Percentiles rank a stretch among this genome's conserved stretches.
Conservation (phyloP, 2,888 invertebrate species). For the Petrolisthes cinctipes region DNA sequence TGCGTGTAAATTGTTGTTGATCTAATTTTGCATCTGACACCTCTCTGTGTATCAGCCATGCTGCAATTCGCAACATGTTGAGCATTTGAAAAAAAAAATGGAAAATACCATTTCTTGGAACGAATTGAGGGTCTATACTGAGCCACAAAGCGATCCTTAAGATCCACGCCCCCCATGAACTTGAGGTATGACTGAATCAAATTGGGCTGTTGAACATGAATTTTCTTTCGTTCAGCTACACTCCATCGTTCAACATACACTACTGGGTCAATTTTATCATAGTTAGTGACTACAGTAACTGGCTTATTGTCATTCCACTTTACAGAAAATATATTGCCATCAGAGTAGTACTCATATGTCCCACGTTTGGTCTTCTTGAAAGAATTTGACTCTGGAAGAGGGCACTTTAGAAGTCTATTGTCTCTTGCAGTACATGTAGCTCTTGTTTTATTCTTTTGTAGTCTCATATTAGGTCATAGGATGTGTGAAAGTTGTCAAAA, state of each 20-base stretch:
- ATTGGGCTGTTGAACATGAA: no score
- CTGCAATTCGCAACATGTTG: conserved; percentile 19
- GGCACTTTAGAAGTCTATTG: no score
- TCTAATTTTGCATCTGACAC: conserved; percentile 22
- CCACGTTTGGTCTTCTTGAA: no score
- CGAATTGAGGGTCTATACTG: conserved; percentile 3
- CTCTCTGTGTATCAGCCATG: conserved; percentile 6
- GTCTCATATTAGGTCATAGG: conserved; percentile 9
- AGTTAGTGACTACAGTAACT: no score
- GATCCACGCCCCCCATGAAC: conserved; percentile 17
- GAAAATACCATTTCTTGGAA: conserved; percentile 15
- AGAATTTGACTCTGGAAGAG: no score
- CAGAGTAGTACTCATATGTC: no score
- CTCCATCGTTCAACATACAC: no score
- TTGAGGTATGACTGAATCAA: neutral
- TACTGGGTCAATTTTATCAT: no score
- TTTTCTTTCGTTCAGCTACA: no score
- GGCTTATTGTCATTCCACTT: no score
- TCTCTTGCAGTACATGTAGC: conserved; percentile 10
- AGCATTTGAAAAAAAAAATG: conserved; percentile 11
- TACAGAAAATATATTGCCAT: no score
- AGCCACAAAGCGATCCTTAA: no score
- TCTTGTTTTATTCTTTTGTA: conserved; percentile 4
- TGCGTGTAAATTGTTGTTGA: neutral
- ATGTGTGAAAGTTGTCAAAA: conserved; percentile 5